Evolutionary conservation across 2,888 invertebrate species (phyloP).

Genomic region (Ischnura elegans): DNA sequence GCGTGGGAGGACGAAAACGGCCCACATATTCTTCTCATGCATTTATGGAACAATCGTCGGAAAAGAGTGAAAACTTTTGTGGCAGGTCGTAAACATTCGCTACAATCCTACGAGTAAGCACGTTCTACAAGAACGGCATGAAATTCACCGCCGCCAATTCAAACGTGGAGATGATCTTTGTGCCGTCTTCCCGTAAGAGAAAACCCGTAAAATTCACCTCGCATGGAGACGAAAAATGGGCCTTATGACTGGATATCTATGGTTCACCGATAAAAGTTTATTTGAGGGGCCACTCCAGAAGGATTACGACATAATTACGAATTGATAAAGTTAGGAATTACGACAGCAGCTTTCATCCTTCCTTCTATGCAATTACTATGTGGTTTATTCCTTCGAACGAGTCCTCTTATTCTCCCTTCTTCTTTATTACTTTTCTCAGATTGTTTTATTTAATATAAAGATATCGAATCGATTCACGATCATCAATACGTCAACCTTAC

Average conservation of each 20-base stretch:
- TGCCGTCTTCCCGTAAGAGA: neutral
- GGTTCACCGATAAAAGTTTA: neutral
- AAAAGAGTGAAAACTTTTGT: neutral
- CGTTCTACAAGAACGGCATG: neutral
- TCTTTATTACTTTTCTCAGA: too few relatives aligned
- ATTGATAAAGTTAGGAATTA: too few relatives aligned
- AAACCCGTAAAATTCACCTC: neutral
- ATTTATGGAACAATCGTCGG: neutral
- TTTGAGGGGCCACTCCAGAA: too few relatives aligned
- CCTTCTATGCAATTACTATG: too few relatives aligned
- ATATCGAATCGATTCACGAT: too few relatives aligned
- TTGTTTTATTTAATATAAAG: too few relatives aligned
- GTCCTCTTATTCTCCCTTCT: too few relatives aligned
- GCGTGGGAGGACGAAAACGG: neutral
- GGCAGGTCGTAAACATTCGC: neutral
- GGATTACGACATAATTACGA: too few relatives aligned
- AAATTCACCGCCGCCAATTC: neutral
- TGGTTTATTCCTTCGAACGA: too few relatives aligned
- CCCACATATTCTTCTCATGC: neutral
- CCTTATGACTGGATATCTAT: neutral
- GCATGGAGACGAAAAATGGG: neutral
- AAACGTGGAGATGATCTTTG: neutral
- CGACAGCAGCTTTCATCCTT: too few relatives aligned
- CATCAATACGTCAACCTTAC: too few relatives aligned
- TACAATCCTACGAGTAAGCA: neutral